Evolutionary conservation across 2,113 vertebrate genomes (phyloP).

Genomic region (Cynocephalus volans): DNA sequence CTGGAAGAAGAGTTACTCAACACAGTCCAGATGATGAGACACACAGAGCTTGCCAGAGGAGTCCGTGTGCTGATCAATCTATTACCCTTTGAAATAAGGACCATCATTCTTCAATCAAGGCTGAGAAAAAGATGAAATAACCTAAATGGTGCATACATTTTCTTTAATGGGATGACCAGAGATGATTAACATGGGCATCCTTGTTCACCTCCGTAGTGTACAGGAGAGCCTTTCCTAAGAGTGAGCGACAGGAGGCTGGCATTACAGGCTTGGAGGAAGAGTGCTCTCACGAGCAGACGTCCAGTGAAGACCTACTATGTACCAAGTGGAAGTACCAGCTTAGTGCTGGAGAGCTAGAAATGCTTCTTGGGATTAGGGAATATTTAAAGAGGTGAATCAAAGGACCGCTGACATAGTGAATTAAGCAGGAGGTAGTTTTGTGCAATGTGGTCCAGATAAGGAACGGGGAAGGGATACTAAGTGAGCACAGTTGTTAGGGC

Average conservation of each 20-base stretch:
- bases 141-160: rapidly evolving
- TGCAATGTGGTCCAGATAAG: rapidly evolving
- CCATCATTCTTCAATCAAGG: not conserved
- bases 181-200: rapidly evolving
- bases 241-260: rapidly evolving
- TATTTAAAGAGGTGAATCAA: rapidly evolving
- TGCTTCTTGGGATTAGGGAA: no score
- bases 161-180: rapidly evolving
- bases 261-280: not conserved
- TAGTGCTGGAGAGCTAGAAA: rapidly evolving
- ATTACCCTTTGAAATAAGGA: not conserved
- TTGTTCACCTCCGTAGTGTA: rapidly evolving
- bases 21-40: rapidly evolving
- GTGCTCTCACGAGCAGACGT: rapidly evolving
- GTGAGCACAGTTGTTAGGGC: rapidly evolving
- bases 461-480: rapidly evolving
- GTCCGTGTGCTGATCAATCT: rapidly evolving
- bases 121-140: rapidly evolving
- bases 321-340: not conserved
- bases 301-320: rapidly evolving
- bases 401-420: rapidly evolving
- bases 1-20: rapidly evolving
- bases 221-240: rapidly evolving
- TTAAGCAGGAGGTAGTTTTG: rapidly evolving
- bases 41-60: rapidly evolving